These are phyloP conservation scores for Smutsia gigantea DNA, from an alignment of 2,797 vertebrate species.

Conservation along the genomic window DNA sequence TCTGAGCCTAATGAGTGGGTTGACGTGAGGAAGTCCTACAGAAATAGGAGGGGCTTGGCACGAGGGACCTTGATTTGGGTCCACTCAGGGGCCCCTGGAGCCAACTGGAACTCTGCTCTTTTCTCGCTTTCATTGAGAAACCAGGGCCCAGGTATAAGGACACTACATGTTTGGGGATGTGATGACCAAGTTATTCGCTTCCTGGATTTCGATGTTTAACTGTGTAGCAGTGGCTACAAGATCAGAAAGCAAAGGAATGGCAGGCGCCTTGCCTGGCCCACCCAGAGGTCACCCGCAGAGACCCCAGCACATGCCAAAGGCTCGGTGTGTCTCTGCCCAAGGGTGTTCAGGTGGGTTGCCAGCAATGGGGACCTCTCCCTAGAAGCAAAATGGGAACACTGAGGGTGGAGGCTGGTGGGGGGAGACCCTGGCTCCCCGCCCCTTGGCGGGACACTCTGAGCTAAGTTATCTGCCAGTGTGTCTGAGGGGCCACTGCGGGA, in stretches of 20 bases:
- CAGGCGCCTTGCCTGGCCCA: not conserved
- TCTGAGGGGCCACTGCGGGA: accelerated
- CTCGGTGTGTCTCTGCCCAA: not conserved
- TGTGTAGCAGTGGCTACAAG: not conserved
- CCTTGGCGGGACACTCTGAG: not conserved
- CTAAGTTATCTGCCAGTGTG: not conserved
- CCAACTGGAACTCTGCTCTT: not conserved
- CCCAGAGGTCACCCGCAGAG: not conserved
- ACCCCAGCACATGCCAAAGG: not conserved
- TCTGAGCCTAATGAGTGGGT: not conserved
- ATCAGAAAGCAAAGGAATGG: not conserved
- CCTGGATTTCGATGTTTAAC: not conserved
- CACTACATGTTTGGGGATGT: not conserved
- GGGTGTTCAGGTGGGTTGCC: too few relatives aligned
- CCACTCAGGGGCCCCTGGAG: too few relatives aligned
- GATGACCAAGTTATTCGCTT: not conserved
- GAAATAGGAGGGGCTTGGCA: not conserved
- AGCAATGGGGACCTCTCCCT: accelerated
- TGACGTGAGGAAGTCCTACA: not conserved
- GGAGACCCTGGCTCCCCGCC: not conserved
- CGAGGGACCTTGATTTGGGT: not conserved
- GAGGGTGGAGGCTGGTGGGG: not conserved
- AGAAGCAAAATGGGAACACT: not conserved
- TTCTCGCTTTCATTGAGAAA: not conserved
- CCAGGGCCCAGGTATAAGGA: not conserved